These are phyloP conservation scores for Catocala sponsa DNA, from an alignment of 2,888 invertebrate species.

Conservation along the genomic window DNA sequence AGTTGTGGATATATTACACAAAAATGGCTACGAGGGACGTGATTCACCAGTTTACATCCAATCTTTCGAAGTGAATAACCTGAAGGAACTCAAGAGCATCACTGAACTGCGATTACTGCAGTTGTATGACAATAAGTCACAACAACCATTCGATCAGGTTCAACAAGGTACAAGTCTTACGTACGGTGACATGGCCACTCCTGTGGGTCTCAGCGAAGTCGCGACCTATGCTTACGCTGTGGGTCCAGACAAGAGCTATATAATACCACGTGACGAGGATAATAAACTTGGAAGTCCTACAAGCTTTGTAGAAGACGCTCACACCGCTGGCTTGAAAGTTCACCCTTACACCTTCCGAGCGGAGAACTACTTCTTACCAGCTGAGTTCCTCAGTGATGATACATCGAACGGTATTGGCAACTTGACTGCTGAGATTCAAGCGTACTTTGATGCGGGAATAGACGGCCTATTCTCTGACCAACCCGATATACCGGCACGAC, in stretches of 20 bases:
- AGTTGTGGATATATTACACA: slow-evolving; percentile 69
- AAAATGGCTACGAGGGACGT: slow-evolving; percentile 68
- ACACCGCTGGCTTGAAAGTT: slow-evolving; percentile 72
- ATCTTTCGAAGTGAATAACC: slow-evolving; percentile 79
- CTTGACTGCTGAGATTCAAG: slow-evolving; percentile 68
- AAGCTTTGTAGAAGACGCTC: slow-evolving; percentile 73
- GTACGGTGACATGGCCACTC: slow-evolving; percentile 75
- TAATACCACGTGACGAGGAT: slow-evolving; percentile 72
- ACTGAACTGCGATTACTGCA: slow-evolving; percentile 74
- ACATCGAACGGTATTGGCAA: slow-evolving; percentile 64
- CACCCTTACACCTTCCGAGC: slow-evolving; percentile 82
- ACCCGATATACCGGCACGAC: slow-evolving; percentile 69
- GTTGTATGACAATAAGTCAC: slow-evolving; percentile 59
- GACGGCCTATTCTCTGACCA: slow-evolving; percentile 81
- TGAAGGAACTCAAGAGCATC: slow-evolving; percentile 72
- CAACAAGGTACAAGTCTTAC: slow-evolving; percentile 65
- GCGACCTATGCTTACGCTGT: slow-evolving; percentile 77
- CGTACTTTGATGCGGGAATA: slow-evolving; percentile 73
- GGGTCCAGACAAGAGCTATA: slow-evolving; percentile 77
- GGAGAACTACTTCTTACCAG: slow-evolving; percentile 75
- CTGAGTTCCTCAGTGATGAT: slow-evolving; percentile 65
- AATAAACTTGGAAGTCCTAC: slow-evolving; percentile 67
- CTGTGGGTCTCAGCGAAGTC: slow-evolving; percentile 71
- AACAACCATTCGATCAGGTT: slow-evolving; percentile 71
- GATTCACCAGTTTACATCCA: slow-evolving; percentile 76